phyloP scores from a whole-genome alignment of 2,113 vertebrate species.

The Gnathonemus echidnorhynchus region DNA sequence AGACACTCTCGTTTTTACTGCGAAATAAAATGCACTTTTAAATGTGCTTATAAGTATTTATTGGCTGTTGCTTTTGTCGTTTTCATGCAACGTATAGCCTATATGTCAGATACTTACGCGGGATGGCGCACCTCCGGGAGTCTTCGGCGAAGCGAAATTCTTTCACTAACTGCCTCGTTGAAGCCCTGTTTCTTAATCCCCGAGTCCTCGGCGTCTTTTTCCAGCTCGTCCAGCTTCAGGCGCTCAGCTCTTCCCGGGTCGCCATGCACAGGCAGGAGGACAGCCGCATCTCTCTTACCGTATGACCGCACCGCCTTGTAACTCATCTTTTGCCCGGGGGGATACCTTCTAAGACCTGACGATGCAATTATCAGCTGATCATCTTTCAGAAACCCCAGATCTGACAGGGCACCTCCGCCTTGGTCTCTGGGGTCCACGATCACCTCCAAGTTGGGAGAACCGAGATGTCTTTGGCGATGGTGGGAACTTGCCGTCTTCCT shows the following conservation, averaged over 20 bases:
- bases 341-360: conserved; percentile 47
- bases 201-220: conserved; percentile 29
- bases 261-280: conserved; percentile 15
- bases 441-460: conserved; percentile 52
- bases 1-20: background rate
- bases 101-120: conserved; percentile 63
- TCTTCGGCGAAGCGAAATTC: conserved; percentile 55
- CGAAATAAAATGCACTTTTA: background rate
- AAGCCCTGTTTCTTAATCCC: conserved; percentile 53
- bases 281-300: conserved; percentile 16
- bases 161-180: conserved; percentile 57
- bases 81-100: background rate
- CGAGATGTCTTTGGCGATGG: conserved; percentile 34
- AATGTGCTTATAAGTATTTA: background rate
- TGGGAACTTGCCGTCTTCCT: conserved; percentile 37
- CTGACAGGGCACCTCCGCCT: conserved; percentile 52
- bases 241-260: conserved; percentile 19
- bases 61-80: background rate
- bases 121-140: conserved; percentile 72
- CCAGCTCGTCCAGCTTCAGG: conserved; percentile 9
- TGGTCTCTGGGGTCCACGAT: conserved; percentile 64
- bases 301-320: conserved; percentile 64
- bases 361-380: conserved; percentile 69
- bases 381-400: conserved; percentile 69
- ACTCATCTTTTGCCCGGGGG: conserved; percentile 51